Conservation (phyloP, 2,888 invertebrate species). For the Trissolcus brochymenae region DNA sequence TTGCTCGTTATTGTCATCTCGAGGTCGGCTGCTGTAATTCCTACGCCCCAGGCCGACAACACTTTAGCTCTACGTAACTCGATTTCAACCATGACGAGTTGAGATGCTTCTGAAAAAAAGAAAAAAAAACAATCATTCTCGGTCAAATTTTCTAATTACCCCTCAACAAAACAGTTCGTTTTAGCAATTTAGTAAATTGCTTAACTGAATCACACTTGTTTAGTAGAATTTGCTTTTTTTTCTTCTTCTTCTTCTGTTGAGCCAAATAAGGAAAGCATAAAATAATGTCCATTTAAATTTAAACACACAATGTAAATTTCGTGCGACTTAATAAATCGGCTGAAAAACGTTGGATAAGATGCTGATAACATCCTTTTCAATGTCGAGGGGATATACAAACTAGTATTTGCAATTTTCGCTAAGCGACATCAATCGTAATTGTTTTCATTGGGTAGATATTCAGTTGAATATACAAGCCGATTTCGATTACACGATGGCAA, state of each 20-base stretch:
- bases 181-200: too few species aligned
- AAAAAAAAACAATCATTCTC: too few species aligned
- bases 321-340: constrained; percentile 3
- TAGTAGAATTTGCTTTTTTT: too few species aligned
- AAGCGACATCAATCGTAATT: constrained; percentile 26
- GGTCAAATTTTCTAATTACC: too few species aligned
- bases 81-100: too few species aligned
- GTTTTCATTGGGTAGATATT: constrained; percentile 32
- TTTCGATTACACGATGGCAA: constrained; percentile 49
- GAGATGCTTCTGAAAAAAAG: too few species aligned
- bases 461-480: constrained; percentile 25
- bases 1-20: constrained; percentile 60
- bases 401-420: constrained; percentile 16
- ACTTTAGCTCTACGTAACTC: constrained; percentile 22
- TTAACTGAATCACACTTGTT: too few species aligned
- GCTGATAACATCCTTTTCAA: constrained; percentile 10
- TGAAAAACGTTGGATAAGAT: background rate
- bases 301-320: constrained; percentile 2
- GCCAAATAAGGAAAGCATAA: background rate
- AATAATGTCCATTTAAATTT: background rate
- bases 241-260: background rate
- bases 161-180: too few species aligned
- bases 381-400: constrained; percentile 10
- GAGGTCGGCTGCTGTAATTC: constrained; percentile 65
- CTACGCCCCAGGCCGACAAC: constrained; percentile 61